Base-by-base conservation (phyloP, 1,140 invertebrate genomes). In the Ptiloglossa arizonensis region DNA sequence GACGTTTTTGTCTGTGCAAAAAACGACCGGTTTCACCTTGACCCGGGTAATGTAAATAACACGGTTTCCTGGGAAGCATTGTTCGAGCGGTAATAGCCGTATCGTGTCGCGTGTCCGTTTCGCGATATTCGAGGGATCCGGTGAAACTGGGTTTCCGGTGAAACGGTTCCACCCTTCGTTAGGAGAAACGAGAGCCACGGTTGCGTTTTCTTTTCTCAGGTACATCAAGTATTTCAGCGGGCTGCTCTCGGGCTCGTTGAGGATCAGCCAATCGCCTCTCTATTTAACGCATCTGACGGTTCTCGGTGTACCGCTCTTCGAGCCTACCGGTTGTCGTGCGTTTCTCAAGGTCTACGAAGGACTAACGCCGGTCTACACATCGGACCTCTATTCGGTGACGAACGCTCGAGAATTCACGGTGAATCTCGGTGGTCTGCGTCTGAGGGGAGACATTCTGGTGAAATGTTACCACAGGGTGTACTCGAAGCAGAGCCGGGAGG, bases 141-240 rank as follows among this genome's bases (percentile, higher is more conserved):
- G 17, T 17, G 38, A 15, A 9, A 32, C n/a, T 24, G 54, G 13
- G 19, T 22, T 38, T 24, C 41, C 46, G 32, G 41, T 35, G 13
- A 32, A n/a, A n/a, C n/a, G n/a, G n/a, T n/a, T n/a, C n/a, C n/a
- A n/a, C n/a, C n/a, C n/a, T n/a, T n/a, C n/a, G n/a, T n/a, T n/a
- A n/a, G n/a, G n/a, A n/a, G n/a, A n/a, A n/a, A n/a, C n/a, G n/a
- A n/a, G n/a, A n/a, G n/a, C n/a, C n/a, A n/a, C n/a, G n/a, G n/a
- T n/a, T n/a, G n/a, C n/a, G n/a, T n/a, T 48, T 6, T 48, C 52
- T 48, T 72, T 29, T 46, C 24, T 2, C 29, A 98, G 97, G 92
- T 98, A 98, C 92, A 95, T 97, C 44, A 94, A 96, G 79, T 97
- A 97, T 91, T 98, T 98, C 92, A 95, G 96, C 63, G 97, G 97